Base-by-base conservation (phyloP, 2,888 invertebrate genomes). In the Oegoconia quadripuncta region DNA sequence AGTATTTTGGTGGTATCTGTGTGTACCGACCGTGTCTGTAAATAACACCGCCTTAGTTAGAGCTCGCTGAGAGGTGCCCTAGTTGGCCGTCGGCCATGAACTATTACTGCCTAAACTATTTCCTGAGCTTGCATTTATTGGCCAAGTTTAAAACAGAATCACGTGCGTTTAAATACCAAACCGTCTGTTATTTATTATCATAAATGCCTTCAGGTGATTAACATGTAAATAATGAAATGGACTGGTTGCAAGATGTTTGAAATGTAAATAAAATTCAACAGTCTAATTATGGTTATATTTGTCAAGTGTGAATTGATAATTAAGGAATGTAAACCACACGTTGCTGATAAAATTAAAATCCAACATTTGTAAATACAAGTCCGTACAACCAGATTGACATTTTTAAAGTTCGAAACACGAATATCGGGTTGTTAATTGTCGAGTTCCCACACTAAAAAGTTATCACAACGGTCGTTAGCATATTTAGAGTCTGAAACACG, bases 51-150 rank as follows among this genome's bases (percentile, higher is more conserved):
- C 18, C 20, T 35, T 20, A 27, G 20, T 8, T n/a, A 12, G n/a
- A 16, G 31, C 20, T 22, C 22, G 8, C 25, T 5, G 15, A 35
- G 34, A 3, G 26, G 13, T 34, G 41, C 34, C 37, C 41, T 31
- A 37, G 18, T 42, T 42, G 41, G 37, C 41, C 16, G 1, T 8
- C 15, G 20, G 15, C 41, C 41, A 42, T 34, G 18, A 17, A 25
- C 18, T 18, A 20, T 18, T 26, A 26, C 28, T 28, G 13, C 22
- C 25, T 22, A 14, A 18, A 26, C 34, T 32, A 23, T 41, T 37
- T 41, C 34, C 37, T 37, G 30, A 15, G 25, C 6, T 11, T 23
- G 33, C 33, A 34, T 34, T 32, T 13, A 22, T 25, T 34, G 33
- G 13, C 17, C 18, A 9, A 16, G 34, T 18, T 34, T 18, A 34